Conservation (phyloP, 2,797 vertebrate species). For the Selene dorsalis region DNA sequence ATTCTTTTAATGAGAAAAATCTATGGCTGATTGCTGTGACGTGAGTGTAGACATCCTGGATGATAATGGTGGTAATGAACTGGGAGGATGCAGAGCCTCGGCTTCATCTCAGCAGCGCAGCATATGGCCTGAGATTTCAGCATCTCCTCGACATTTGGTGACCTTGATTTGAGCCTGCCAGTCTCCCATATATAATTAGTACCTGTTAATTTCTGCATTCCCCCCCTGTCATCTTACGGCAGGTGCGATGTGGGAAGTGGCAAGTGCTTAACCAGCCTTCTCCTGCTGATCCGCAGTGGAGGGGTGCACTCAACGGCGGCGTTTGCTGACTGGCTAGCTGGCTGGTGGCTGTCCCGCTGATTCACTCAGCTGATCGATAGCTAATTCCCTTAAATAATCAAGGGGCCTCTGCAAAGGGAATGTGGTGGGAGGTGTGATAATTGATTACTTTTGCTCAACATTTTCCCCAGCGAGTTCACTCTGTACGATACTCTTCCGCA, state of each 20-base stretch:
- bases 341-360: slow-evolving; percentile 71
- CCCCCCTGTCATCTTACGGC: slow-evolving; percentile 44
- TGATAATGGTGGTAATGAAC: slow-evolving; percentile 69
- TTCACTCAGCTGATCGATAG: slow-evolving; percentile 84
- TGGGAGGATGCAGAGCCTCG: slow-evolving; percentile 31
- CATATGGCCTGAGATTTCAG: slow-evolving; percentile 67
- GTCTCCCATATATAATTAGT: slow-evolving; percentile 68
- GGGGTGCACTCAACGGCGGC: slow-evolving; percentile 21
- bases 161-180: slow-evolving; percentile 67
- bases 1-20: slow-evolving; percentile 44
- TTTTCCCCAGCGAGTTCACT: slow-evolving; percentile 75
- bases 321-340: slow-evolving; percentile 58
- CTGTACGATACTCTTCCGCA: slow-evolving; percentile 54
- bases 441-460: slow-evolving; percentile 81
- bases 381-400: slow-evolving; percentile 86
- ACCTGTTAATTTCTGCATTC: slow-evolving; percentile 59
- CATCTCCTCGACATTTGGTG: slow-evolving; percentile 68
- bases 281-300: slow-evolving; percentile 29
- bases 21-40: slow-evolving; percentile 39
- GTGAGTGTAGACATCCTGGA: slow-evolving; percentile 49
- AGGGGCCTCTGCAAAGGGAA: slow-evolving; percentile 68
- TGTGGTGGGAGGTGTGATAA: slow-evolving; percentile 76
- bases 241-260: slow-evolving; percentile 53
- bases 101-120: slow-evolving; percentile 39
- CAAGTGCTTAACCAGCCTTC: slow-evolving; percentile 47